Conservation (phyloP, 2,888 invertebrate genomes). For the Leucania comma region DNA sequence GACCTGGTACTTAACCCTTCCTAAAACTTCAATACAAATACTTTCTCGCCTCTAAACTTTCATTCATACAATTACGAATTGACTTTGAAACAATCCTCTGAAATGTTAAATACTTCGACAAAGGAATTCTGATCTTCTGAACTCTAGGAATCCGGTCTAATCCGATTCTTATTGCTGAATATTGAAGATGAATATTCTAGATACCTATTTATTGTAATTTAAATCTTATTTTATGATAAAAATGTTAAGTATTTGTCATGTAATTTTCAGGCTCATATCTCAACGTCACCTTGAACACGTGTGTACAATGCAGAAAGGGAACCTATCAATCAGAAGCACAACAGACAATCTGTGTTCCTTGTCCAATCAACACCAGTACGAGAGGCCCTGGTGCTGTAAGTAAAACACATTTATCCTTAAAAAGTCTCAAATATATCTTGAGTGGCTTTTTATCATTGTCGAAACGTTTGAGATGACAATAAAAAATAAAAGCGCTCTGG, state of each 20-base stretch:
- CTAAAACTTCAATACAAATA: conserved; percentile 25
- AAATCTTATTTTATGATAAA: conserved; percentile 7
- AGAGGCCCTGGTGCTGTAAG: conserved; percentile 95
- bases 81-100: conserved; percentile 55
- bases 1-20: conserved; percentile 88
- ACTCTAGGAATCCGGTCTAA: conserved; percentile 37
- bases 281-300: conserved; percentile 96
- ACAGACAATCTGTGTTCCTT: conserved; percentile 96
- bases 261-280: conserved; percentile 93
- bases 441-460: conserved; percentile 49
- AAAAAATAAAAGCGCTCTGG: conserved; percentile 46
- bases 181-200: conserved; percentile 14
- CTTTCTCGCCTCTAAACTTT: conserved; percentile 27
- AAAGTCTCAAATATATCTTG: conserved; percentile 40
- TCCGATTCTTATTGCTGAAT: conserved; percentile 29
- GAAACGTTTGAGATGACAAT: conserved; percentile 52
- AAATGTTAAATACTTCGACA: conserved; percentile 62
- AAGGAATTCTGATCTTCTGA: conserved; percentile 47
- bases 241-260: conserved; percentile 16
- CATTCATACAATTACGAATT: conserved; percentile 34
- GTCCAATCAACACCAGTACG: conserved; percentile 98
- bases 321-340: conserved; percentile 97
- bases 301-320: conserved; percentile 96
- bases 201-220: conserved; percentile 9
- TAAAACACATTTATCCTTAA: conserved; percentile 65